Evolutionary conservation across 2,113 vertebrate genomes (phyloP), one percentile per base, ranked within the genome.

Genomic region (Alexandromys fortis): DNA sequence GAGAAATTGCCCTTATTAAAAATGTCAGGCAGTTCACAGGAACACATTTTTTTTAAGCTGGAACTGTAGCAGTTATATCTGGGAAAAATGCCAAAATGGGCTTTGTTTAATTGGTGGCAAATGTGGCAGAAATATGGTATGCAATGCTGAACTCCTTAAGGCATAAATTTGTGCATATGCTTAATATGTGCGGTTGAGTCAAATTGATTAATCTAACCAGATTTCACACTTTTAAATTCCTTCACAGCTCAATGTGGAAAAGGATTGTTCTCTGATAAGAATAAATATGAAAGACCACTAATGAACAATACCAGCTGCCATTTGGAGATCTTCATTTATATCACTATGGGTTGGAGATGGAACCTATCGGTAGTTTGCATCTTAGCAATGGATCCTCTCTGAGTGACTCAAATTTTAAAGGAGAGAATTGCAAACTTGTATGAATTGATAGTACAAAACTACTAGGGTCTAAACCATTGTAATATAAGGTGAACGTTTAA

Each of bases 21-120:
- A 33, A 12, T 91, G 45, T 63, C 67, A 79, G 47, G 26, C 86
- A 49, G 2, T 38, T 96, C 77, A 65, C 22, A 63, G 86, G 4
- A 86, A 33, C 33, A 33, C 13, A 42, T 42, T 61, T 63, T 83
- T 10, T 16, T 26, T 10, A 63, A 85, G 73, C 73, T 92, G 91
- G 58, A 87, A 94, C 55, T 90, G 2, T 45, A 88, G 14, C 55
- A 91, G 45, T 89, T 38, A 81, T 1, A 38, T 49, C 22, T 79
- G 42, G 90, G 91, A 93, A 91, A 30, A 96, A 90, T 72, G 70
- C 49, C 70, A 94, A 76, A 72, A 1, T 28, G 21, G 35, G 26
- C 65, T 86, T 83, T 85, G 30, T 45, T 89, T 86, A 49, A 83
- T 45, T n/a, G 88, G 33, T 87, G n/a, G 26, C 45, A 28, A 65